phyloP scores from a whole-genome alignment of 2,888 invertebrate species.

The Yponomeuta evonymella region DNA sequence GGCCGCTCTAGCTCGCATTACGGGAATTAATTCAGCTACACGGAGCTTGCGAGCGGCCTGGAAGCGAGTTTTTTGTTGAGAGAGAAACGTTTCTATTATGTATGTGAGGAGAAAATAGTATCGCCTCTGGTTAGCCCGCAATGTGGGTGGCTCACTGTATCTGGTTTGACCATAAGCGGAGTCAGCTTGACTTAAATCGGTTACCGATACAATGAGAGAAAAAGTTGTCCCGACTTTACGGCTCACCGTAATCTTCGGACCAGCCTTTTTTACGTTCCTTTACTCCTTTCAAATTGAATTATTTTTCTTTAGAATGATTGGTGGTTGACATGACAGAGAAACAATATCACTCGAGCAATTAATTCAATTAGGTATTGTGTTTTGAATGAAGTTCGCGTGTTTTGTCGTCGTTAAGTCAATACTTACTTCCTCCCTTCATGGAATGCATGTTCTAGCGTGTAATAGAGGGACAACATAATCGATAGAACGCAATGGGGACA shows the following conservation, averaged over 20 bases:
- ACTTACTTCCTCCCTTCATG: background rate
- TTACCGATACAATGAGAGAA: slow-evolving; percentile 13
- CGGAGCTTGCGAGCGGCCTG: slow-evolving; percentile 27
- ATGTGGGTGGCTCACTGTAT: slow-evolving; percentile 31
- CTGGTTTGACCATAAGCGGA: slow-evolving; percentile 30
- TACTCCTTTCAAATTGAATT: background rate
- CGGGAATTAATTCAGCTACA: slow-evolving; percentile 32
- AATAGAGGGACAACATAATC: slow-evolving; percentile 34
- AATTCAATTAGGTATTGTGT: background rate
- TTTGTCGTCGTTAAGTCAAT: background rate
- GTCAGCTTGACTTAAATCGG: slow-evolving; percentile 6
- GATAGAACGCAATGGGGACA: slow-evolving; percentile 42
- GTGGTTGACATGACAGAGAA: background rate
- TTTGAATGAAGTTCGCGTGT: background rate
- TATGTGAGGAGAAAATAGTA: slow-evolving; percentile 41
- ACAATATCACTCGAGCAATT: background rate
- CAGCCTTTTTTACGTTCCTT: background rate
- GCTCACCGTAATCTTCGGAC: background rate
- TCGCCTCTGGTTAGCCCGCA: slow-evolving; percentile 32
- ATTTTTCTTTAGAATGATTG: background rate
- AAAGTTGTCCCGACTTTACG: background rate
- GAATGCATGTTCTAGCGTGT: slow-evolving; percentile 26
- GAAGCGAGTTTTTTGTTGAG: slow-evolving; percentile 34
- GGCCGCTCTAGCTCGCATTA: slow-evolving; percentile 20
- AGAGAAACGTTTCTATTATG: slow-evolving; percentile 42